Percentiles rank a stretch among this genome's conserved stretches.
Evolutionary conservation across 1,140 invertebrate species (phyloP).

Genomic region (Pseudomyrmex sp.): DNA sequence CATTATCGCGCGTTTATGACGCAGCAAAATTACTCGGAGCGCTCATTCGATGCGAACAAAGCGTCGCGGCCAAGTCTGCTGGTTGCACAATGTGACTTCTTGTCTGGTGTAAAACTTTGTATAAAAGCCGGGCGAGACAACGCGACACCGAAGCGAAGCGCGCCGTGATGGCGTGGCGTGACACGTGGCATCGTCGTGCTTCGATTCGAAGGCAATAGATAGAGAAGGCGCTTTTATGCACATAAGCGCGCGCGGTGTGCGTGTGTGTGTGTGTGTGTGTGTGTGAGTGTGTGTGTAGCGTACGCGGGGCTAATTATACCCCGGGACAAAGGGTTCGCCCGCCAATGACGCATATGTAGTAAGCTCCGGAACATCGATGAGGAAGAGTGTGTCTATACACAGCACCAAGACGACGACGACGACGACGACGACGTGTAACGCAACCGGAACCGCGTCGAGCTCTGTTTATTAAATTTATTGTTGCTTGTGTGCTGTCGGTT

Average conservation of each 20-base stretch:
- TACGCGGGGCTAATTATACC: conserved; percentile 72
- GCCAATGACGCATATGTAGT: conserved; percentile 64
- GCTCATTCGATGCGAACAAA: conserved; percentile 50
- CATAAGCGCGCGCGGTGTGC: conserved; percentile 12
- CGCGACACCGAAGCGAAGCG: background rate
- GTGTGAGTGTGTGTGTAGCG: background rate
- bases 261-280: background rate
- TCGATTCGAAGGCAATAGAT: conserved; percentile 66
- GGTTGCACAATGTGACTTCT: conserved; percentile 49
- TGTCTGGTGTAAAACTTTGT: conserved; percentile 52
- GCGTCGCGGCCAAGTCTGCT: conserved; percentile 23
- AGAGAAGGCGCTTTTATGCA: conserved; percentile 57
- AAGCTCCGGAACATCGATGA: conserved; percentile 70
- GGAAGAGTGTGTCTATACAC: conserved; percentile 52
- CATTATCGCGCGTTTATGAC: conserved; percentile 43
- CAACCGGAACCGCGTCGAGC: conserved; percentile 20
- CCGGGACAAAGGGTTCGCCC: conserved; percentile 66
- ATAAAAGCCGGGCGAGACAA: conserved; percentile 38
- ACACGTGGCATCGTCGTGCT: conserved; percentile 59
- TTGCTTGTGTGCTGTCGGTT: background rate
- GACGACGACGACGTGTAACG: background rate
- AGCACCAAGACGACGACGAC: conserved; percentile 14
- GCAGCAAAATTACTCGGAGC: conserved; percentile 41
- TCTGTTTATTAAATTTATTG: conserved; percentile 38
- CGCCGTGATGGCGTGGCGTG: conserved; percentile 33